Evolutionary conservation across 2,113 vertebrate genomes (phyloP).

Genomic region (Gopherus evgoodei): DNA sequence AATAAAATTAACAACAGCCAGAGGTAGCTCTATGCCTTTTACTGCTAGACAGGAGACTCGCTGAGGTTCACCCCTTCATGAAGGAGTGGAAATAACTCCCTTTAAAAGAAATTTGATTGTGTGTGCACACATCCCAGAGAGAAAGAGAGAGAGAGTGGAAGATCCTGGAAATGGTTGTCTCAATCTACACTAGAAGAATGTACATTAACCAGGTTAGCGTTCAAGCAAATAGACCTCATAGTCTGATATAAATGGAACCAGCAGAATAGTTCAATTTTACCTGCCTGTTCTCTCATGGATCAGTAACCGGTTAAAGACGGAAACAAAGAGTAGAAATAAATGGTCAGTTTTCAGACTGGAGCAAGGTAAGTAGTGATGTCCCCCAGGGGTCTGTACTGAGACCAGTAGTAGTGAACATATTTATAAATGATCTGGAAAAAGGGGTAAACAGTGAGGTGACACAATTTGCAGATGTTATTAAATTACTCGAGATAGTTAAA

Average conservation of each 20-base stretch:
- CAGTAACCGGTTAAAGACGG: no score
- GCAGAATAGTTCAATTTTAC: no score
- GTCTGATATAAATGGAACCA: background rate
- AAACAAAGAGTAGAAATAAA: no score
- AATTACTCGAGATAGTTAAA: no score
- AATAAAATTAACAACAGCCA: background rate
- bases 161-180: background rate
- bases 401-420: no score
- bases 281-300: no score
- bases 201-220: rapidly evolving
- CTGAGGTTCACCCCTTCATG: background rate
- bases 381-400: no score
- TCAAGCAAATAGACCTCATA: background rate
- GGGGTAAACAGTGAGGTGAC: no score
- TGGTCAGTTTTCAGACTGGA: no score
- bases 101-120: background rate
- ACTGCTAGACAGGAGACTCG: background rate
- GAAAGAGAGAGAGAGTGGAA: background rate
- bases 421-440: no score
- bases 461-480: no score
- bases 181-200: background rate
- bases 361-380: no score
- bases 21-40: background rate
- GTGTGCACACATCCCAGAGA: background rate
- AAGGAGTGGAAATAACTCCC: background rate